Conservation (phyloP, 2,888 invertebrate genomes). For the Mimachlamys varia region DNA sequence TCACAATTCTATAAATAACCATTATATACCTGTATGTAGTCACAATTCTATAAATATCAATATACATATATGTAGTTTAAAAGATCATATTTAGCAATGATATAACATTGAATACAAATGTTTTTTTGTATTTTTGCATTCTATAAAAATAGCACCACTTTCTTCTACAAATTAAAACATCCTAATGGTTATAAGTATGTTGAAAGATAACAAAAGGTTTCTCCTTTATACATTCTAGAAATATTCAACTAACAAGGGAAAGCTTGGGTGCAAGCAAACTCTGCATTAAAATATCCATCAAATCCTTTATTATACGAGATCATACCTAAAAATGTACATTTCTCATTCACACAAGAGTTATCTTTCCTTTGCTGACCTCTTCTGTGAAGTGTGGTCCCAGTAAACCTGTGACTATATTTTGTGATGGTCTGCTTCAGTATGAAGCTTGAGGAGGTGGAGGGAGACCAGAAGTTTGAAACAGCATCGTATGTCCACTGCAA, state of each 20-base stretch:
- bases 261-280: conserved; percentile 36
- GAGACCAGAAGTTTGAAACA: not conserved
- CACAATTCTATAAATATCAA: not conserved
- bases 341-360: conserved; percentile 35
- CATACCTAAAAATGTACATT: conserved; percentile 24
- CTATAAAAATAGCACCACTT: conserved; percentile 36
- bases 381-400: not conserved
- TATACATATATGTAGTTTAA: not conserved
- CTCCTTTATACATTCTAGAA: not conserved
- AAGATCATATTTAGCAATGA: not conserved
- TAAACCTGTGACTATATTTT: not conserved
- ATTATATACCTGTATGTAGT: not conserved
- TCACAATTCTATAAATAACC: too few relatives aligned
- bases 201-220: not conserved
- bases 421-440: not conserved
- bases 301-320: not conserved
- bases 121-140: conserved; percentile 26
- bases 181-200: conserved; percentile 5
- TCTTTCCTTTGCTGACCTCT: not conserved
- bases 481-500: not conserved
- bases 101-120: not conserved
- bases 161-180: conserved; percentile 29
- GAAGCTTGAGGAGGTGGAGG: not conserved
- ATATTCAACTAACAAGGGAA: conserved; percentile 27
- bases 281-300: not conserved